These are phyloP conservation scores for Microtus oregoni DNA, from an alignment of 2,113 vertebrate species.

Conservation along the genomic window DNA sequence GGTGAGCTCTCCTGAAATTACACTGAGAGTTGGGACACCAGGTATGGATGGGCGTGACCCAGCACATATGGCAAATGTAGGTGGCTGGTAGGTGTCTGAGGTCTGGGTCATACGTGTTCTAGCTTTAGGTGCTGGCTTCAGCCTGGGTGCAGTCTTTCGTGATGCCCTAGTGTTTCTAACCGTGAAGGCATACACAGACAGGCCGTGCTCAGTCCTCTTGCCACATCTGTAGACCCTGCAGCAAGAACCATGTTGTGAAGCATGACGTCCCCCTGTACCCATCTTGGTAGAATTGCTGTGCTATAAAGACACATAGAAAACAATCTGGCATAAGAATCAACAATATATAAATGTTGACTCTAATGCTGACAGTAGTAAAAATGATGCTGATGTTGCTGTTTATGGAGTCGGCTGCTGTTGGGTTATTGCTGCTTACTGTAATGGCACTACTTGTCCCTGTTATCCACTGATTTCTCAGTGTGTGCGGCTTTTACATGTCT, in stretches of 20 bases:
- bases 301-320: neutral
- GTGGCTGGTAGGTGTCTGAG: fast-evolving
- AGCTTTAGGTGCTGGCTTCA: neutral
- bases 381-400: neutral
- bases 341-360: neutral
- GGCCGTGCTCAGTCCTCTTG: neutral
- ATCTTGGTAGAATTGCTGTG: neutral
- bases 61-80: neutral
- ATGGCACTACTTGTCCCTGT: neutral
- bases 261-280: neutral
- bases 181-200: neutral
- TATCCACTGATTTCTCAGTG: neutral
- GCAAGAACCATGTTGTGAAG: neutral
- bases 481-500: neutral
- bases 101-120: neutral
- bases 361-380: neutral
- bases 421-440: neutral
- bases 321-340: neutral
- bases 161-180: neutral
- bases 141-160: neutral
- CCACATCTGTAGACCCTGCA: neutral
- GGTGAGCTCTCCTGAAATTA: neutral
- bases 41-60: neutral
- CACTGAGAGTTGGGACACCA: too few relatives aligned
- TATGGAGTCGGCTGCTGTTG: neutral